These are phyloP conservation scores for Microtus ochrogaster DNA, from an alignment of 2,113 vertebrate genomes.

Conservation along the genomic window DNA sequence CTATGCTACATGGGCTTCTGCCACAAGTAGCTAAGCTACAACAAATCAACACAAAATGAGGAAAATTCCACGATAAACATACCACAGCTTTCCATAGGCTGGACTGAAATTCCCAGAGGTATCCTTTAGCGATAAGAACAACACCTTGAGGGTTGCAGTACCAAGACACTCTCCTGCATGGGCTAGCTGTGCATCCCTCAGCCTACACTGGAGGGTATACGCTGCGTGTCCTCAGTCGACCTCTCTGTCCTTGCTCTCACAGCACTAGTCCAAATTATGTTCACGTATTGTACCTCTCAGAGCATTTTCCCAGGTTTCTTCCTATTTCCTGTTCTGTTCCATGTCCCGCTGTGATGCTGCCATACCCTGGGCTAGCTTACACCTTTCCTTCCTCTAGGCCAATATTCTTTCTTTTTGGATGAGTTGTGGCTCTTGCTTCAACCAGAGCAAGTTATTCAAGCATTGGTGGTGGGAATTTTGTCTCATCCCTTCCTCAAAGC, in stretches of 20 bases:
- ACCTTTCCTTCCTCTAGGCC: background rate
- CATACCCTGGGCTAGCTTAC: background rate
- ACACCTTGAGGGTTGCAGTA: background rate
- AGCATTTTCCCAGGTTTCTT: background rate
- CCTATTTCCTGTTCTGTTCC: background rate
- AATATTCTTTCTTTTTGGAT: background rate
- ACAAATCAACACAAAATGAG: background rate
- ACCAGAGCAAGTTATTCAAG: background rate
- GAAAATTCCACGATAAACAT: background rate
- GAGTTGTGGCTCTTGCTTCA: background rate
- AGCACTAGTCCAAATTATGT: background rate
- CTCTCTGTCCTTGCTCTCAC: background rate
- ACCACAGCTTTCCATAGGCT: background rate
- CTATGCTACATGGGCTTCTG: background rate
- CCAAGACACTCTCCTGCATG: background rate
- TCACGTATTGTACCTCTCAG: background rate
- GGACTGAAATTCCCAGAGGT: background rate
- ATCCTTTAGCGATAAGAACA: slow-evolving; percentile 40
- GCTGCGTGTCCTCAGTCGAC: background rate
- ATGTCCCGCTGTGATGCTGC: background rate
- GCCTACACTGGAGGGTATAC: background rate
- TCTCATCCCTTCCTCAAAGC: background rate
- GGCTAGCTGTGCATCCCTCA: background rate
- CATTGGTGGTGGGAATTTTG: background rate
- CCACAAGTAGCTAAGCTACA: background rate